Evolutionary conservation across 2,888 invertebrate genomes (phyloP).

Genomic region (Pachydiplax longipennis): DNA sequence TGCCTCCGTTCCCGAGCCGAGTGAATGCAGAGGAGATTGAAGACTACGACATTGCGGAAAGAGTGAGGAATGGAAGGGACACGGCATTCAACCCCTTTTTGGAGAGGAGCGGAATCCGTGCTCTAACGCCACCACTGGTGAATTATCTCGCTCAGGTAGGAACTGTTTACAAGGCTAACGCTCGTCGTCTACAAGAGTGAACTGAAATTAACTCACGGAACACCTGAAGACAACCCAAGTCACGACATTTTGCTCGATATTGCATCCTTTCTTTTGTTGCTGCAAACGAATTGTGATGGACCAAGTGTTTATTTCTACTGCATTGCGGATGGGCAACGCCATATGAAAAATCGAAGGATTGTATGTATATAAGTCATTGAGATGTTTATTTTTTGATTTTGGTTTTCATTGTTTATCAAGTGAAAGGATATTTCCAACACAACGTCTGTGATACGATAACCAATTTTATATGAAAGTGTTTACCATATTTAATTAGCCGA

Average conservation of each 20-base stretch:
- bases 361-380: neutral
- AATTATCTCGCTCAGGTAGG: neutral
- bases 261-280: neutral
- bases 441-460: no score
- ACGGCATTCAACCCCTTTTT: neutral
- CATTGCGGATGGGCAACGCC: neutral
- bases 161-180: neutral
- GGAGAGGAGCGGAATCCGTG: neutral
- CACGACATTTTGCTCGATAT: neutral
- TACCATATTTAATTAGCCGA: no score
- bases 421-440: no score
- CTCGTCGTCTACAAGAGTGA: neutral
- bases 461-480: no score
- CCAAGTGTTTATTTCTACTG: neutral
- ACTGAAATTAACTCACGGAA: neutral
- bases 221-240: neutral
- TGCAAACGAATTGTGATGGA: neutral
- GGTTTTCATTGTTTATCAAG: no score
- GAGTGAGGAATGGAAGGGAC: neutral
- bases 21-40: neutral
- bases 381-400: no score
- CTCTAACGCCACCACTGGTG: neutral
- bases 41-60: neutral
- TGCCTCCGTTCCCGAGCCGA: neutral
- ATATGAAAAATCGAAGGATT: neutral